phyloP scores from a whole-genome alignment of 2,113 vertebrate species.

The Aix galericulata region DNA sequence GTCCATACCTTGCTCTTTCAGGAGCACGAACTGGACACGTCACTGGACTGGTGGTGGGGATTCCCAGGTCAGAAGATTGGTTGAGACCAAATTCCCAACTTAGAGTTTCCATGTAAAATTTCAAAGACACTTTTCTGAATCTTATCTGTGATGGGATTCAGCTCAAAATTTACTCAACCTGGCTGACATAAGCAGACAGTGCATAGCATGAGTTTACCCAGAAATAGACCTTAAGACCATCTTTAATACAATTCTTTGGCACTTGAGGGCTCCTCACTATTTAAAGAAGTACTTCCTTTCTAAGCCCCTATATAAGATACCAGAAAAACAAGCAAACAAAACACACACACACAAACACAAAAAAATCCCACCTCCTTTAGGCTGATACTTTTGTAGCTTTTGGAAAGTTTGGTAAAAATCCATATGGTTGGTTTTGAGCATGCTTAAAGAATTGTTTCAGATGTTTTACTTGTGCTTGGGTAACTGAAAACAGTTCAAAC shows the following conservation, averaged over 20 bases:
- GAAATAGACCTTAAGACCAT: not conserved
- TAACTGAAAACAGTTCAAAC: constrained; percentile 68
- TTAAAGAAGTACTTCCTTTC: constrained; percentile 51
- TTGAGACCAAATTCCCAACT: not conserved
- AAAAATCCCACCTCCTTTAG: not conserved
- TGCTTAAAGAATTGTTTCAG: constrained; percentile 67
- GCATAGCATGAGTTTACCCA: not conserved
- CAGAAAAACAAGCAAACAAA: not conserved
- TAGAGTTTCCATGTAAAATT: not conserved
- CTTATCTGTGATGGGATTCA: not conserved
- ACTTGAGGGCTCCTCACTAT: constrained; percentile 1
- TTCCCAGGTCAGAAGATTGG: not conserved
- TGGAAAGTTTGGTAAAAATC: constrained; percentile 61
- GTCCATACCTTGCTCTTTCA: not conserved
- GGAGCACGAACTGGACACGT: not conserved
- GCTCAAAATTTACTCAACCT: not conserved
- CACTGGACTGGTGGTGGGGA: not conserved
- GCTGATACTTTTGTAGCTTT: constrained; percentile 50
- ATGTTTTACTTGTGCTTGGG: constrained; percentile 60
- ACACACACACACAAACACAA: too few species aligned
- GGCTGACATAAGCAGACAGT: not conserved
- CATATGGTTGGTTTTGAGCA: constrained; percentile 61
- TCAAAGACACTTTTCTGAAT: not conserved
- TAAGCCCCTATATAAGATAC: constrained; percentile 48
- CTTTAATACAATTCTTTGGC: not conserved